A percentile compares a stretch with the other conserved stretches of the same genome.
Conservation (phyloP, 2,888 invertebrate genomes). For the Drosophila affinis region DNA sequence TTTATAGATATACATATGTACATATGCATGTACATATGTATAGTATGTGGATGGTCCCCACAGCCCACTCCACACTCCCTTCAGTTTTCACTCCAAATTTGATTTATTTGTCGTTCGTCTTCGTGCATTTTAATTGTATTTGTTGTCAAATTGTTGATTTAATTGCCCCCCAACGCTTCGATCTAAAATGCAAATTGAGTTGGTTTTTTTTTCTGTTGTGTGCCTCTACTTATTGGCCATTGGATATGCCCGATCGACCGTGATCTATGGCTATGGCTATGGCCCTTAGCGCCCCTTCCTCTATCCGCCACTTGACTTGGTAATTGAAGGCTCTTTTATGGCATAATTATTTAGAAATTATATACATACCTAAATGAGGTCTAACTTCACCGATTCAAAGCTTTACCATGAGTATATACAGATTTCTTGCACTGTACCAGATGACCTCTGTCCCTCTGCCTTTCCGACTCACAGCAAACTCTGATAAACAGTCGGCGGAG, state of each 20-base stretch:
- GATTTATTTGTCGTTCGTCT: slow-evolving; percentile 57
- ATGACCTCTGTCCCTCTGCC: neutral
- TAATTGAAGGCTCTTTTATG: neutral
- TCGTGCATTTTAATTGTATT: slow-evolving; percentile 65
- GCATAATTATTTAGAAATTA: neutral
- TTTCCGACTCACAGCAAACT: neutral
- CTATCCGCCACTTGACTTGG: neutral
- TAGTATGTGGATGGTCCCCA: neutral
- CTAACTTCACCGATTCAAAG: too few species aligned
- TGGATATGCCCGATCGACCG: slow-evolving; percentile 27
- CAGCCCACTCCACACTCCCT: neutral
- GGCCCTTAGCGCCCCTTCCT: slow-evolving; percentile 15
- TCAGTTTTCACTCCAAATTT: slow-evolving; percentile 19
- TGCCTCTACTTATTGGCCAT: slow-evolving; percentile 23
- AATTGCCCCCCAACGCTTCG: slow-evolving; percentile 54
- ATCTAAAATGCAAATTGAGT: slow-evolving; percentile 34
- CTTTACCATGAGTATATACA: too few species aligned
- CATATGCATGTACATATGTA: neutral
- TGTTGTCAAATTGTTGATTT: slow-evolving; percentile 54
- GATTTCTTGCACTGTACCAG: neutral
- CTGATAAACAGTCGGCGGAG: neutral
- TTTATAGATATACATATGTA: neutral
- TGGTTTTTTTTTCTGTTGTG: neutral
- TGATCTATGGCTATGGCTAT: slow-evolving; percentile 29
- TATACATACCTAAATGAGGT: too few species aligned